These are phyloP conservation scores for Limnephilus auricula DNA, from an alignment of 2,888 invertebrate species.

Conservation along the genomic window DNA sequence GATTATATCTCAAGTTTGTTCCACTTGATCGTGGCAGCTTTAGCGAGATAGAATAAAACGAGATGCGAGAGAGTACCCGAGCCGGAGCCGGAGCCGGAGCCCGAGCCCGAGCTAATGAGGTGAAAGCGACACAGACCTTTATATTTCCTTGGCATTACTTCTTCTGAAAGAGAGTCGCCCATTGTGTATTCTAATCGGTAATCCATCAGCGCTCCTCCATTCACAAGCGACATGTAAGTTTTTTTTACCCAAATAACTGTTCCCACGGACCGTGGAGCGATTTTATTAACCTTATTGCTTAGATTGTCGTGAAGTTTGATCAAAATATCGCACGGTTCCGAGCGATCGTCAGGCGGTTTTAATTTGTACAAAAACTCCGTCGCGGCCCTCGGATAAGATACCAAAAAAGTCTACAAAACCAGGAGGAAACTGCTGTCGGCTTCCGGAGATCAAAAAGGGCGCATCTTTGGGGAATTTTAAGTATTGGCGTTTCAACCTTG, in stretches of 20 bases:
- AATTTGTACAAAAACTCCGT: slow-evolving; percentile 33
- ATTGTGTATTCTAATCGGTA: slow-evolving; percentile 28
- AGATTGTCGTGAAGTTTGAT: slow-evolving; percentile 18
- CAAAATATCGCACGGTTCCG: slow-evolving; percentile 37
- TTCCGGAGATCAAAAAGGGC: slow-evolving; percentile 55
- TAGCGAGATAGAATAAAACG: neutral
- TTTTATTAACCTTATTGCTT: slow-evolving; percentile 26
- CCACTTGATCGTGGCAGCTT: slow-evolving; percentile 2
- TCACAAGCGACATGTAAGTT: slow-evolving; percentile 23
- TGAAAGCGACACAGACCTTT: neutral
- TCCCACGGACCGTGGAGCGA: slow-evolving; percentile 31
- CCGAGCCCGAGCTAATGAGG: neutral
- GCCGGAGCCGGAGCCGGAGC: too few relatives aligned
- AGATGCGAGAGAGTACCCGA: neutral
- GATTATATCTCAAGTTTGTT: neutral
- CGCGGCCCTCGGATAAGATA: neutral
- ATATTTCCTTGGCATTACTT: slow-evolving; percentile 2
- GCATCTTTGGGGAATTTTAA: slow-evolving; percentile 57
- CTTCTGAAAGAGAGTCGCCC: slow-evolving; percentile 13
- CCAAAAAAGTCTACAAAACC: slow-evolving; percentile 44
- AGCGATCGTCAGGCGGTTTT: slow-evolving; percentile 18
- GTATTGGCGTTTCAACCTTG: slow-evolving; percentile 57
- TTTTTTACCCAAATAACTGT: neutral
- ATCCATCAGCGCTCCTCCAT: slow-evolving; percentile 35
- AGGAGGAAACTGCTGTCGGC: slow-evolving; percentile 46